Evolutionary conservation across 2,888 invertebrate species (phyloP), one percentile per base, ranked within the genome.

Genomic region (Eumacrocentrus americanus): DNA sequence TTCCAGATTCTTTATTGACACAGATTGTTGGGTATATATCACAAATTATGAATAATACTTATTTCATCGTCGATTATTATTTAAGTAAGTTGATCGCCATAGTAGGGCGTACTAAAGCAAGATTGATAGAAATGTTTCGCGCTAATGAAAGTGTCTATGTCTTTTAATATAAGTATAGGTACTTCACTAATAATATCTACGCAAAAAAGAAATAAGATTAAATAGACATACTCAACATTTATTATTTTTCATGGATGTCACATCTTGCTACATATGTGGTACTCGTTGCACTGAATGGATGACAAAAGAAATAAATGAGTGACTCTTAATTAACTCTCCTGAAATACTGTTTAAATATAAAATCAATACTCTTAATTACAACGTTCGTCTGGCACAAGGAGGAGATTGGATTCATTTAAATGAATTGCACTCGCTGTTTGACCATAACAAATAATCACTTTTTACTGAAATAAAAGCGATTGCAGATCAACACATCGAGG

Each of bases 31-130:
- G 60, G 63, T n/a, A n/a, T 69, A 69, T 70, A 70, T 70, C 69
- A 69, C 68, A 70, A 70, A 69, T 70, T 67, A 69, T 67, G 64
- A 67, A 68, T 67, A 69, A 68, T 68, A 65, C 66, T 67, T 65
- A 59, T 67, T 67, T 58, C 55, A 46, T 63, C 62, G 55, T 50
- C 22, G 22, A 52, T 58, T 62, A 65, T 56, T 61, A 48, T 6
- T 55, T 60, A 34, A 38, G 50, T 47, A 34, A 38, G 50, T 47
- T 37, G 55, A 14, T 59, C 29, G 46, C 58, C 46, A 48, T n/a
- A 60, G 60, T 58, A 62, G 55, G 56, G 35, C 51, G 51, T 22
- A 37, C 37, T 37, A 12, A 52, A 52, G 51, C 51, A 22, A 22
- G 38, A 52, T 23, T 52, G 51, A 52, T 4, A 29, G 23, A 37